Percentiles rank a stretch among this genome's conserved stretches.
phyloP scores from a whole-genome alignment of 2,113 vertebrate species.

The Porphyrio hochstetteri region DNA sequence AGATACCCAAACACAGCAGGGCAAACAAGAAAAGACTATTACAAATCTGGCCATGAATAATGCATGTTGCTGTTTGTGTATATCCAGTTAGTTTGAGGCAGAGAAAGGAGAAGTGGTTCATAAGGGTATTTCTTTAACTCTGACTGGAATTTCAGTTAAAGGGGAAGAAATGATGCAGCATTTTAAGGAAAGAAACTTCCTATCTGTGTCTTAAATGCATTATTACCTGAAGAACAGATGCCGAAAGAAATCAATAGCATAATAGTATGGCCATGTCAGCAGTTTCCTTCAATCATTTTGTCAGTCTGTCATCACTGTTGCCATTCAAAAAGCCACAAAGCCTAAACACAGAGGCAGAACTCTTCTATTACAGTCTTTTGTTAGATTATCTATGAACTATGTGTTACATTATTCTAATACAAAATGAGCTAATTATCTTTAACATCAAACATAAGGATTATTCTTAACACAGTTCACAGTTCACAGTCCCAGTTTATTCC shows the following conservation, averaged over 20 bases:
- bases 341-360: background rate
- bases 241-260: background rate
- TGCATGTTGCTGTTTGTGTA: background rate
- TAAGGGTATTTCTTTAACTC: conserved; percentile 76
- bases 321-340: background rate
- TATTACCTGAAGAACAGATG: conserved; percentile 25
- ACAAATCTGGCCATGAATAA: conserved; percentile 37
- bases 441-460: background rate
- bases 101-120: conserved; percentile 69
- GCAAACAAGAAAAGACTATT: conserved; percentile 1
- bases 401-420: background rate
- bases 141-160: conserved; percentile 78
- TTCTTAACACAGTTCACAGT: background rate
- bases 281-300: background rate
- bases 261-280: background rate
- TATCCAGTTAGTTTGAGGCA: background rate
- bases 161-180: conserved; percentile 85
- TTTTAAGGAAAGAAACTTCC: conserved; percentile 73
- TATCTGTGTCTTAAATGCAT: conserved; percentile 47
- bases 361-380: background rate
- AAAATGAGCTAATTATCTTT: background rate
- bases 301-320: background rate
- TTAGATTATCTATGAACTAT: too few relatives aligned
- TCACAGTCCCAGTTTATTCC: background rate
- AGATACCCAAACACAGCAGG: background rate